Evolutionary conservation across 2,888 invertebrate genomes (phyloP).

Genomic region (Lithophane semibrunnea): DNA sequence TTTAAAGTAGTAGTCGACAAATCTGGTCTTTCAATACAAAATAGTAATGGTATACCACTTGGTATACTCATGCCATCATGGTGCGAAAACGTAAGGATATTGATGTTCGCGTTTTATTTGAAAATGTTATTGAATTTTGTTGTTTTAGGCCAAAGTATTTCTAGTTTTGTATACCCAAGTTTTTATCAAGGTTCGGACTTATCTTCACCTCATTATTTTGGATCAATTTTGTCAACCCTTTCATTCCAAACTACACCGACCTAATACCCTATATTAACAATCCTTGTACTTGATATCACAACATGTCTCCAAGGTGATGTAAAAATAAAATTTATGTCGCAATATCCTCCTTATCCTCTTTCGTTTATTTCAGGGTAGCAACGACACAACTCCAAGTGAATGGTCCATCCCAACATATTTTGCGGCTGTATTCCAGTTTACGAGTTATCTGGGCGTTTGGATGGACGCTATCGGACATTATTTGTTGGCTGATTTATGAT

Average conservation of each 20-base stretch:
- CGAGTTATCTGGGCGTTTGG: constrained; percentile 69
- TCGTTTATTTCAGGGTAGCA: constrained; percentile 48
- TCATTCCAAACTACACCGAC: neutral
- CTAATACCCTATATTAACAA: constrained; percentile 35
- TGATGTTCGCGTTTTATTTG: constrained; percentile 13
- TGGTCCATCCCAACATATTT: constrained; percentile 62
- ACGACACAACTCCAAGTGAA: constrained; percentile 50
- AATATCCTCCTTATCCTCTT: constrained; percentile 50
- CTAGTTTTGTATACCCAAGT: neutral
- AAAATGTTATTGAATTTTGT: neutral
- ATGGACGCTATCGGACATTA: constrained; percentile 71
- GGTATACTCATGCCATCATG: neutral
- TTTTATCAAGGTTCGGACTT: neutral
- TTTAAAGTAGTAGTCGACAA: neutral
- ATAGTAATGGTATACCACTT: neutral
- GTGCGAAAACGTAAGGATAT: constrained; percentile 11
- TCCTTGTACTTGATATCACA: constrained; percentile 26
- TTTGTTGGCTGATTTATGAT: constrained; percentile 74
- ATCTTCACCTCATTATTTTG: constrained; percentile 12
- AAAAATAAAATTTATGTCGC: constrained; percentile 65
- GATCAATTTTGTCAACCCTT: constrained; percentile 24
- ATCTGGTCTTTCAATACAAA: neutral
- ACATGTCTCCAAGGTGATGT: constrained; percentile 53
- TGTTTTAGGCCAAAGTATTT: neutral
- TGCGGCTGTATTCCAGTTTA: constrained; percentile 67